Evolutionary conservation across 1,140 invertebrate species (phyloP), one percentile per base, ranked within the genome.

Genomic region (Drosophila yakuba): DNA sequence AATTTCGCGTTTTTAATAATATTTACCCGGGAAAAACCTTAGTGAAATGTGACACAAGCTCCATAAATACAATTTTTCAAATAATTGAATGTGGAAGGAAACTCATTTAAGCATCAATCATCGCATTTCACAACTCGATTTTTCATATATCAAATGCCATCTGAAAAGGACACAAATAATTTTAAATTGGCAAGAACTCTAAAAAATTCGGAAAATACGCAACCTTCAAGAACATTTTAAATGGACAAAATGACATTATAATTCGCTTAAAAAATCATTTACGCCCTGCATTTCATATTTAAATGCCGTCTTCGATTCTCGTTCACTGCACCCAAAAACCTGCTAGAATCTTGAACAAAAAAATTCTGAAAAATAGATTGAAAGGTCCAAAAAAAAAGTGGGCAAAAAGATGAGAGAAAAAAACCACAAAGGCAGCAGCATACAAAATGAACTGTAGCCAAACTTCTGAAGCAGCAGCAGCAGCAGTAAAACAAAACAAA

Each of bases 401-500:
- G 11, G 32, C 0, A 10, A 32, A 55, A 17, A 51, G 48, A 44
- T 44, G 45, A 50, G 48, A 32, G 11, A 50, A 56, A 59, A 60
- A 72, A 47, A 68, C 69, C 72, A 75, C 71, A 75, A 74, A 75
- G 54, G 50, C 68, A 64, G 74, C 79, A 75, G 75, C 84, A 89
- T 74, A 77, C 72, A 86, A 72, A 88, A 86, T 86, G 83, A 86
- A 86, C 82, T 86, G 82, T 82, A 82, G 75, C 79, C 68, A 55
- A 72, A 71, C 66, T 71, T 71, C 68, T 72, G 64, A 83, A 88
- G 85, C 79, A 72, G 77, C 69, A 20, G 77, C 69, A 20, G 20
- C 20, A 25, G 72, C 61, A 79, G 59, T 82, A 73, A 81, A 86
- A 85, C 74, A 86, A 86, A 86, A 86, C 82, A 85, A 85, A 85